Evolutionary conservation across 2,113 vertebrate genomes (phyloP), one percentile per base, ranked within the genome.

Genomic region (Tachysurus vachellii): DNA sequence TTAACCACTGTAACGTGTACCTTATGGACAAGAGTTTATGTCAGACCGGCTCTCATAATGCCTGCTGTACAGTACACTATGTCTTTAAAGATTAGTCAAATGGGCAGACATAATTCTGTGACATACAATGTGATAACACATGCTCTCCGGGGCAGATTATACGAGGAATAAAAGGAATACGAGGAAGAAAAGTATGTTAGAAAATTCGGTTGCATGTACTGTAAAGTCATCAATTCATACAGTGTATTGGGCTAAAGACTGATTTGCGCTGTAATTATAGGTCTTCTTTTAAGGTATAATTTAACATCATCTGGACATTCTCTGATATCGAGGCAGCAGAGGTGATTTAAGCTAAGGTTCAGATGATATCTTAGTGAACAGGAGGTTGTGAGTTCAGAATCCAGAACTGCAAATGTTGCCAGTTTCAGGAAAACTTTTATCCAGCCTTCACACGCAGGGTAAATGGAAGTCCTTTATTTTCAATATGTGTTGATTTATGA

Each of bases 391-490:
- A 16, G 31, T 62, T 62, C 14, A 14, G 36, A 23, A 16, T 9
- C 57, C 57, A 62, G 36, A 82, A 44, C 5, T 82, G 36, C 80
- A 64, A 64, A 16, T 47, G 57, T 47, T n/a, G 59, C 31, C 59
- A 64, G 31, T 12, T 82, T n/a, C 28, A 47, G 23, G 16, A 56
- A 57, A 9, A 42, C 8, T n/a, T 26, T 53, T 53, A 26, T 21
- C 23, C 23, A 26, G 17, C 12, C 31, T 28, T 82, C 36, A 26
- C 36, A 82, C 1, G 23, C 59, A 64, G 23, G 21, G 9, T 47
- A 44, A 82, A 44, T 42, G 80, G 80, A 82, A 82, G 59, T 62
- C 21, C 23, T 81, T 82, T 82, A 64, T 82, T 82, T 64, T 64
- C 36, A 47, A n/a, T 64, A 21, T 21, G 4, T 28, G 61, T 50